A percentile compares a stretch with the other conserved stretches of the same genome.
These are phyloP conservation scores for Polyommatus icarus DNA, from an alignment of 2,888 invertebrate genomes.

Conservation along the genomic window DNA sequence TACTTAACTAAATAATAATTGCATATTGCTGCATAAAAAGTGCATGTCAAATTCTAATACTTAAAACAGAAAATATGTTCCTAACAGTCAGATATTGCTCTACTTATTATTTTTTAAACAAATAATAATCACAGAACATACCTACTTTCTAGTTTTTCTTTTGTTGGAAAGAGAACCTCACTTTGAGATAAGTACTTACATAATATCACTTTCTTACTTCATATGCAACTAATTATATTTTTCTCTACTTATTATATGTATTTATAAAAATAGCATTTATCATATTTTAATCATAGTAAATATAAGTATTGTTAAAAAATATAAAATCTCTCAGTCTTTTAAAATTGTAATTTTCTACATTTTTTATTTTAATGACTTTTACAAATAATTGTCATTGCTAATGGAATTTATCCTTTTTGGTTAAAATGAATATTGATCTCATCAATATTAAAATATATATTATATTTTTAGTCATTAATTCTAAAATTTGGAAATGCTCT, in stretches of 20 bases:
- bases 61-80: not conserved
- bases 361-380: not conserved
- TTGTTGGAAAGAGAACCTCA: not conserved
- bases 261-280: not conserved
- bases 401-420: not conserved
- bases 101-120: not conserved
- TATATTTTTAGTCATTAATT: not conserved
- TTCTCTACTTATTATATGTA: not conserved
- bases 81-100: not conserved
- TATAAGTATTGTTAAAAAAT: not conserved
- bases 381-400: not conserved
- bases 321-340: constrained; percentile 5
- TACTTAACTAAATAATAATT: too few species aligned
- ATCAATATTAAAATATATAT: not conserved
- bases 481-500: not conserved
- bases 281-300: not conserved
- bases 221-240: not conserved
- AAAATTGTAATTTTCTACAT: not conserved
- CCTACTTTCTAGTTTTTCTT: not conserved
- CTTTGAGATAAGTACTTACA: not conserved
- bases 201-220: not conserved
- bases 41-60: not conserved
- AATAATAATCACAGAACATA: not conserved
- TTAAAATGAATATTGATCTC: not conserved
- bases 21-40: not conserved